Conservation (phyloP, 2,113 vertebrate species). For the Ascaphus truei region DNA sequence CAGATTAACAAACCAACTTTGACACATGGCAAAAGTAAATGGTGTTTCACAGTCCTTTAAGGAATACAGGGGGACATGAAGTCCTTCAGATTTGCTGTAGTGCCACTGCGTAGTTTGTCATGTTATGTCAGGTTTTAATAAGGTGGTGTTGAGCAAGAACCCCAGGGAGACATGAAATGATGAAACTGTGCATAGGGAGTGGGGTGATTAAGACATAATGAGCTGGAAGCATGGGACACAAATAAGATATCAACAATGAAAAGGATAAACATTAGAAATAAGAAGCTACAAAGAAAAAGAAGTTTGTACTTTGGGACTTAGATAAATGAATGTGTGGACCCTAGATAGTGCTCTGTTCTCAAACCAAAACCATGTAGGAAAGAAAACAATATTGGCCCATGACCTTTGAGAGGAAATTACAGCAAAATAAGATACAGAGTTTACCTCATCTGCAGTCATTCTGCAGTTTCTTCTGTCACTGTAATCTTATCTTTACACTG, state of each 20-base stretch:
- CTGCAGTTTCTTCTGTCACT: neutral
- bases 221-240: neutral
- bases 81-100: neutral
- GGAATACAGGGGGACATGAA: neutral
- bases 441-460: neutral
- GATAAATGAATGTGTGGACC: neutral
- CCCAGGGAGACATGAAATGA: neutral
- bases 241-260: neutral
- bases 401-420: constrained; percentile 11
- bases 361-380: neutral
- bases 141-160: neutral
- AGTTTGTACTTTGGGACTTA: neutral
- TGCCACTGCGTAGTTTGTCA: neutral
- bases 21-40: neutral
- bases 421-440: neutral
- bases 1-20: neutral
- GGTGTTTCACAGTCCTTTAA: neutral
- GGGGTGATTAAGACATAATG: neutral
- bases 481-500: constrained; percentile 16
- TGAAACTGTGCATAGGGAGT: neutral
- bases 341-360: neutral
- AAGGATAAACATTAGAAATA: neutral
- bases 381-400: neutral
- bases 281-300: neutral
- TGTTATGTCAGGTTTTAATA: constrained; percentile 4